phyloP scores from a whole-genome alignment of 2,888 invertebrate genomes.

The Trachelus troglodyta region DNA sequence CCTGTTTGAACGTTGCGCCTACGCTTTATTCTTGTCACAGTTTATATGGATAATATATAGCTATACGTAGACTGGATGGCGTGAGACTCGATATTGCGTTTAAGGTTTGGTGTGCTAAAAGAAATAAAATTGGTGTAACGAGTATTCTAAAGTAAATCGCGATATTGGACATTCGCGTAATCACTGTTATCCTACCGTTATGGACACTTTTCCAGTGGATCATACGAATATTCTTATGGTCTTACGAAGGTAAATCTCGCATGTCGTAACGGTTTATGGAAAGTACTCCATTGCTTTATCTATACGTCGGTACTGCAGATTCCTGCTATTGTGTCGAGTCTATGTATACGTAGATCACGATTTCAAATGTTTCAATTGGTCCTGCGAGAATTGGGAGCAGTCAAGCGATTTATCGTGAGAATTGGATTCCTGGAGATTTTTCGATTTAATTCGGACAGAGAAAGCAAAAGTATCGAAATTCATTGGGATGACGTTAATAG shows the following conservation, averaged over 20 bases:
- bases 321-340: background rate
- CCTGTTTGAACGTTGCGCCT: background rate
- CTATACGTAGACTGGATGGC: background rate
- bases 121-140: background rate
- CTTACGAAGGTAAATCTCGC: background rate
- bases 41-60: background rate
- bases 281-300: background rate
- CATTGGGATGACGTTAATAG: background rate
- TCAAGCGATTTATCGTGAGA: background rate
- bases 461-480: background rate
- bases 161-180: background rate
- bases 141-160: background rate
- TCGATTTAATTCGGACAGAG: background rate
- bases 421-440: background rate
- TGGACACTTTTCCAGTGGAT: background rate
- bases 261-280: background rate
- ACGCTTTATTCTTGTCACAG: background rate
- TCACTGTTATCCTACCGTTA: background rate
- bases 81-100: background rate
- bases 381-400: background rate
- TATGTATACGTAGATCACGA: background rate
- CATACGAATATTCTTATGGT: background rate
- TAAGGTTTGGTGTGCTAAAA: background rate
- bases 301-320: background rate
- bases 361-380: background rate